phyloP scores from a whole-genome alignment of 2,113 vertebrate species.

The Gallinago undulata region DNA sequence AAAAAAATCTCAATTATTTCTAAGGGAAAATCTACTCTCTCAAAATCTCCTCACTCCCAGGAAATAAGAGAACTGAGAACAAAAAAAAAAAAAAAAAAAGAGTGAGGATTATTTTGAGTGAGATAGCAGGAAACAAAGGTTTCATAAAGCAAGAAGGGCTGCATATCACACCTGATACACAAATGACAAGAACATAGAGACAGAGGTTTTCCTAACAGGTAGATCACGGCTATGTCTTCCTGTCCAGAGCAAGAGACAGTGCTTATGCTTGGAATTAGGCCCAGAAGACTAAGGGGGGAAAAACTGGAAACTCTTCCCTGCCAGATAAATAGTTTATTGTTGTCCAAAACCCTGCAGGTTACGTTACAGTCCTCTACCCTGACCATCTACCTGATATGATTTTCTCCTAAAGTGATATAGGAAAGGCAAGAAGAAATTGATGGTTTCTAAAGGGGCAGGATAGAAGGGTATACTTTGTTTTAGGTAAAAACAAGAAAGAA shows the following conservation, averaged over 20 bases:
- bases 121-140: background rate
- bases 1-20: background rate
- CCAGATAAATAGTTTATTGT: background rate
- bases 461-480: background rate
- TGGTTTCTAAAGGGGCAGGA: background rate
- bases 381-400: fast-evolving
- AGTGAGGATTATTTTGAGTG: background rate
- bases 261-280: background rate
- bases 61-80: background rate
- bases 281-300: background rate
- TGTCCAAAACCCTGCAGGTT: background rate
- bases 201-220: background rate
- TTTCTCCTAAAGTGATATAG: background rate
- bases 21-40: background rate
- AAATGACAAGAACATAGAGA: background rate
- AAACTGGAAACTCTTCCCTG: background rate
- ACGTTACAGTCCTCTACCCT: background rate
- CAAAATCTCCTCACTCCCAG: background rate
- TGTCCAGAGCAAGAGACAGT: fast-evolving
- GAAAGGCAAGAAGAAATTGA: background rate
- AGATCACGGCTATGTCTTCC: background rate
- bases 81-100: background rate
- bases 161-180: background rate
- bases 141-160: background rate
- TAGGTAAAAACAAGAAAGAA: background rate